These are phyloP conservation scores for Rhagium mordax DNA, from an alignment of 2,888 invertebrate species.

Conservation along the genomic window DNA sequence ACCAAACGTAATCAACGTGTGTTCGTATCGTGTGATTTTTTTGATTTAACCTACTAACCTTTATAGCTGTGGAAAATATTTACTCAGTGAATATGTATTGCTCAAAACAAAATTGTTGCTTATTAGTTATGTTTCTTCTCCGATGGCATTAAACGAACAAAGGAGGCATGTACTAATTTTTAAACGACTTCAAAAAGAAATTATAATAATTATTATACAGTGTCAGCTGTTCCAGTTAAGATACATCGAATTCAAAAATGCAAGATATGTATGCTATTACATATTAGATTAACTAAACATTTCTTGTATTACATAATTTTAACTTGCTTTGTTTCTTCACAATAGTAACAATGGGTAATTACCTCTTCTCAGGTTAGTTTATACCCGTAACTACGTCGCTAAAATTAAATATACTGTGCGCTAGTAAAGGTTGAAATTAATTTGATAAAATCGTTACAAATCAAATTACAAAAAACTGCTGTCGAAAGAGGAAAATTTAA, in stretches of 20 bases:
- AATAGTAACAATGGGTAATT: conserved; percentile 15
- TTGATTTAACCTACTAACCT: background rate
- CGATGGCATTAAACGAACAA: background rate
- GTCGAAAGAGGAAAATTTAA: no score
- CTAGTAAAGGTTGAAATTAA: no score
- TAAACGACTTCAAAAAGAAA: no score
- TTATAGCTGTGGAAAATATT: background rate
- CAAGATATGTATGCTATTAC: background rate
- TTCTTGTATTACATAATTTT: background rate
- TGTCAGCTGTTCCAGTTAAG: no score
- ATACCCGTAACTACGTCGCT: no score
- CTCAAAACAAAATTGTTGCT: background rate
- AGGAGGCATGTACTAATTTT: no score
- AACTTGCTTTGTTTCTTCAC: background rate
- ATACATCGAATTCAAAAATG: no score
- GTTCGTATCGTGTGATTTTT: background rate
- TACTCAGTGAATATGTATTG: background rate
- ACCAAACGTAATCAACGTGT: background rate
- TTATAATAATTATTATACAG: no score
- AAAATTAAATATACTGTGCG: no score
- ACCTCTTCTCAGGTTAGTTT: background rate
- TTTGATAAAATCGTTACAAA: no score
- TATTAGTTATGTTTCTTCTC: background rate
- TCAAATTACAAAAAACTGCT: no score
- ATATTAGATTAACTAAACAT: background rate